Conservation (phyloP, 2,888 invertebrate species). For the Lydus trimaculatus region DNA sequence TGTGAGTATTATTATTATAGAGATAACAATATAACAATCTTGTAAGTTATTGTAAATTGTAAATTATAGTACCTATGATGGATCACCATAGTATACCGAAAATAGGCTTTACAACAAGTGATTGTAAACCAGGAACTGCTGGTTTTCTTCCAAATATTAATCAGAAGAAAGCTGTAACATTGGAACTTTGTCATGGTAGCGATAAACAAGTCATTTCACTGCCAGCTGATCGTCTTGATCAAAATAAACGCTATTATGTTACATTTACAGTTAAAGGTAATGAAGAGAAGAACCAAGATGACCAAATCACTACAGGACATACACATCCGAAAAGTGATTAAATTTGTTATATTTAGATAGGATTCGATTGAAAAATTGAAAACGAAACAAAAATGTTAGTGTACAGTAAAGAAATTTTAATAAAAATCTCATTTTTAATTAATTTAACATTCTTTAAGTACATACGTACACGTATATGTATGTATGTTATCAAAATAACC, state of each 20-base stretch:
- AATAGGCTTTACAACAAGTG: conserved; percentile 62
- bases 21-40: no score
- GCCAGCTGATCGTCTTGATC: conserved; percentile 86
- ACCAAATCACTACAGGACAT: conserved; percentile 45
- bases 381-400: neutral
- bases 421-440: neutral
- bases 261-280: conserved; percentile 89
- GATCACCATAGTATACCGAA: conserved; percentile 83
- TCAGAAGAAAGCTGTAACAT: conserved; percentile 67
- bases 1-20: conserved; percentile 72
- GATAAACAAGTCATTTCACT: conserved; percentile 87
- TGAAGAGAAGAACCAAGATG: conserved; percentile 60
- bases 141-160: conserved; percentile 75
- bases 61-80: conserved; percentile 75
- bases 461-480: no score
- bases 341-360: no score
- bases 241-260: conserved; percentile 90
- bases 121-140: conserved; percentile 55
- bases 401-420: conserved; percentile 6
- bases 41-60: no score
- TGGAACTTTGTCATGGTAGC: conserved; percentile 85
- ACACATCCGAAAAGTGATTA: conserved; percentile 61
- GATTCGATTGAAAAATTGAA: no score
- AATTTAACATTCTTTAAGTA: neutral
- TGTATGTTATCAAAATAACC: neutral